phyloP scores from a whole-genome alignment of 92 coral and sea anemone species.

The Diadumene lineata region DNA sequence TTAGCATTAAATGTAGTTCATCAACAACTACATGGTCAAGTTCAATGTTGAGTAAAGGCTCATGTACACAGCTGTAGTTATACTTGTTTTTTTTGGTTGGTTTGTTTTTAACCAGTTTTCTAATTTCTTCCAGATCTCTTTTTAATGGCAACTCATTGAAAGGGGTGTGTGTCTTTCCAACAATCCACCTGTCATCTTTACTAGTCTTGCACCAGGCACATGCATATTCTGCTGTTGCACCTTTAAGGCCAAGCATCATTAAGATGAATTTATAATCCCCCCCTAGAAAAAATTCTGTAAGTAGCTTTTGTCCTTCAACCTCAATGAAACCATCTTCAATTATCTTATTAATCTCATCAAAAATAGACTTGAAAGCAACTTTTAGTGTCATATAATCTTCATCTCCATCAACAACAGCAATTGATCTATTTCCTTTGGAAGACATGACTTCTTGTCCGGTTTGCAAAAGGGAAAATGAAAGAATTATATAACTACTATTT shows the following conservation, averaged over 20 bases:
- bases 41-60: slow-evolving; percentile 39
- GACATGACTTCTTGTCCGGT: slow-evolving; percentile 54
- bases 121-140: slow-evolving; percentile 41
- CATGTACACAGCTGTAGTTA: slow-evolving; percentile 39
- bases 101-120: neutral
- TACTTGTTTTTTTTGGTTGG: slow-evolving; percentile 22
- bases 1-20: slow-evolving; percentile 51
- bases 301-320: slow-evolving; percentile 6
- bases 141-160: slow-evolving; percentile 18
- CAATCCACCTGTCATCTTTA: slow-evolving; percentile 37
- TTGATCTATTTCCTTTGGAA: slow-evolving; percentile 52
- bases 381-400: slow-evolving; percentile 38
- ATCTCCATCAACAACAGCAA: slow-evolving; percentile 34
- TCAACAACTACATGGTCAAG: slow-evolving; percentile 49
- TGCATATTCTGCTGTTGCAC: slow-evolving; percentile 54
- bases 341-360: slow-evolving; percentile 30
- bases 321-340: slow-evolving; percentile 18
- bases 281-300: slow-evolving; percentile 40
- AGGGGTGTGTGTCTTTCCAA: neutral
- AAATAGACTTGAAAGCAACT: slow-evolving; percentile 16
- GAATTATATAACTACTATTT: slow-evolving; percentile 35
- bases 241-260: slow-evolving; percentile 45
- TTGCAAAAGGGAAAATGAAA: slow-evolving; percentile 35
- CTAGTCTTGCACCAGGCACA: slow-evolving; percentile 58
- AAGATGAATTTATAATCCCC: slow-evolving; percentile 48